These are phyloP conservation scores for Nephrocerus scutellatus DNA, from an alignment of 2,888 invertebrate genomes.

Conservation along the genomic window DNA sequence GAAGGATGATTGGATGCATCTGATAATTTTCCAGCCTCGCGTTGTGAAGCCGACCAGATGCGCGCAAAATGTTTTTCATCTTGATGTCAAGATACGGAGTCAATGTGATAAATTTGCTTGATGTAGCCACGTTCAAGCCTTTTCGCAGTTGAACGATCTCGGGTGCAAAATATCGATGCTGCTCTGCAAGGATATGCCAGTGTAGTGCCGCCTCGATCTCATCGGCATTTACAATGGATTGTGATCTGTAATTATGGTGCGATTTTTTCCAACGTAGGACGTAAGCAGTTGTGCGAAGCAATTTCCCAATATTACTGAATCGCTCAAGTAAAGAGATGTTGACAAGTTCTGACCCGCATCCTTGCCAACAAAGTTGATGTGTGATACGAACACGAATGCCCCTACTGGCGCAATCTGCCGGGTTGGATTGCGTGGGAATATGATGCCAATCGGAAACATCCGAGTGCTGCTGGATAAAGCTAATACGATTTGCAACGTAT, in stretches of 20 bases:
- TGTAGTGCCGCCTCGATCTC: constrained; percentile 4
- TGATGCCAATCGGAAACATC: too few relatives aligned
- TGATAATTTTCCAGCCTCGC: background rate
- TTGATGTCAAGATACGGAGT: background rate
- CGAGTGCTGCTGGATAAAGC: too few relatives aligned
- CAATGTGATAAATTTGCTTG: constrained; percentile 3
- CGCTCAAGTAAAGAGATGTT: constrained; percentile 6
- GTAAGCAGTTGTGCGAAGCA: constrained; percentile 5
- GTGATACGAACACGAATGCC: too few relatives aligned
- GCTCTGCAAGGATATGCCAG: constrained; percentile 6
- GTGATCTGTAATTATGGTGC: constrained; percentile 1
- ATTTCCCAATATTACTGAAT: background rate
- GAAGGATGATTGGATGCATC: constrained; percentile 5
- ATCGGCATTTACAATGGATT: constrained; percentile 3
- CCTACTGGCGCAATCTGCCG: too few relatives aligned
- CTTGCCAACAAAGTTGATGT: too few relatives aligned
- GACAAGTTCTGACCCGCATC: background rate
- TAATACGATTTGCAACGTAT: too few relatives aligned
- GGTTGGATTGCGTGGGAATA: too few relatives aligned
- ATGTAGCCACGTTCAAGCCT: constrained; percentile 1
- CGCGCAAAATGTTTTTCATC: background rate
- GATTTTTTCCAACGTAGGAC: constrained; percentile 7
- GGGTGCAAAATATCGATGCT: too few relatives aligned
- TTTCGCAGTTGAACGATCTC: constrained; percentile 6
- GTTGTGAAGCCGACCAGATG: background rate